Evolutionary conservation across 2,888 invertebrate species (phyloP).

Genomic region (Apantesis nais): DNA sequence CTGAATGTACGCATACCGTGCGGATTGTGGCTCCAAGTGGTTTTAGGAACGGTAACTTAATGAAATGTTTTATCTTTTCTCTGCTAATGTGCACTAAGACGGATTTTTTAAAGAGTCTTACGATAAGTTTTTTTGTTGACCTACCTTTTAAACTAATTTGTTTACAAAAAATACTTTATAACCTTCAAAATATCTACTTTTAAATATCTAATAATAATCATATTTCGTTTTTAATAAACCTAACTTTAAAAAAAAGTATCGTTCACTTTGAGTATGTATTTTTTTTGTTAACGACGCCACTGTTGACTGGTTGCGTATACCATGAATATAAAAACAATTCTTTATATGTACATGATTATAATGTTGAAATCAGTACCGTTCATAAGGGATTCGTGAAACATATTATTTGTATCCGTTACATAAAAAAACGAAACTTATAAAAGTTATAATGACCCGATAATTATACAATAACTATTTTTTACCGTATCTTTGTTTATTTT

Average conservation of each 20-base stretch:
- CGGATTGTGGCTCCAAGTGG: slow-evolving; percentile 58
- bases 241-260: not conserved
- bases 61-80: slow-evolving; percentile 53
- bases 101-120: slow-evolving; percentile 24
- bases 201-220: not conserved
- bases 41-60: slow-evolving; percentile 64
- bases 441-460: too few species aligned
- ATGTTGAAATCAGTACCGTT: too few species aligned
- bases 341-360: too few species aligned
- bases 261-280: too few species aligned
- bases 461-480: too few species aligned
- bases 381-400: too few species aligned
- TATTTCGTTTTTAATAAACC: not conserved
- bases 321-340: too few species aligned
- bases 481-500: too few species aligned
- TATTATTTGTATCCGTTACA: too few species aligned
- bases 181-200: not conserved
- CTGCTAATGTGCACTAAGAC: slow-evolving; percentile 35
- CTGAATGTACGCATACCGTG: slow-evolving; percentile 51
- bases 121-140: not conserved
- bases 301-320: too few species aligned
- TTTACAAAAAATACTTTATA: not conserved
- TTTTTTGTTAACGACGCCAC: too few species aligned
- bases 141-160: not conserved
- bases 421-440: too few species aligned